Conservation (phyloP, 2,888 invertebrate species). For the Synergus japonicus region DNA sequence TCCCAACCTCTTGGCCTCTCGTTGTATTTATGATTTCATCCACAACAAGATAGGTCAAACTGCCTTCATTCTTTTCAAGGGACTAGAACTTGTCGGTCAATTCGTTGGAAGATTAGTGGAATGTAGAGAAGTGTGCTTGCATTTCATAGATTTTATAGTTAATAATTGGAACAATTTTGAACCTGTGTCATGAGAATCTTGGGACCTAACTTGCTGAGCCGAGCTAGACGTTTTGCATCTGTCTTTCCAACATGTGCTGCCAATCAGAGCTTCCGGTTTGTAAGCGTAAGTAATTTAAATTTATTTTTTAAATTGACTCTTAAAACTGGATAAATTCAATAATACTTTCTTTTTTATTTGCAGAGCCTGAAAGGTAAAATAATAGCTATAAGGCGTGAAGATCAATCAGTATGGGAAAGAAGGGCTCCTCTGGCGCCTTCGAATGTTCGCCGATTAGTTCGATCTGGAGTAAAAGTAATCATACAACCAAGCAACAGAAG, state of each 20-base stretch:
- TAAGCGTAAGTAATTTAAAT: neutral
- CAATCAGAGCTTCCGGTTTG: conserved; percentile 32
- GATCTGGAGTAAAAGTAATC: conserved; percentile 94
- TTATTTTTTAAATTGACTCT: neutral
- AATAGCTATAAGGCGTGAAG: conserved; percentile 93
- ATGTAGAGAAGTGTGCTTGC: conserved; percentile 12
- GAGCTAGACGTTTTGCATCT: conserved; percentile 49
- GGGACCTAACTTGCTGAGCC: conserved; percentile 53
- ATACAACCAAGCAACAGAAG: conserved; percentile 99
- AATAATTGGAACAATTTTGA: conserved; percentile 13
- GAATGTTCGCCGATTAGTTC: conserved; percentile 93
- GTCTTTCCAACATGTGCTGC: conserved; percentile 20
- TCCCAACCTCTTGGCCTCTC: conserved; percentile 56
- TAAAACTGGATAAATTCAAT: neutral
- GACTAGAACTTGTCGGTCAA: neutral
- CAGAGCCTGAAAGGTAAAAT: conserved; percentile 81
- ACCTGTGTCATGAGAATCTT: conserved; percentile 59
- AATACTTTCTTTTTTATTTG: conserved; percentile 43
- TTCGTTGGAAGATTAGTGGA: neutral
- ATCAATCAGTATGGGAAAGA: conserved; percentile 97
- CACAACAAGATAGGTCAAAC: conserved; percentile 2
- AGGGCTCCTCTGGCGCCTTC: conserved; percentile 95
- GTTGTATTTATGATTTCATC: conserved; percentile 50
- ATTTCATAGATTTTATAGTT: neutral
- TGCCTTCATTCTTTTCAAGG: conserved; percentile 24